phyloP scores from a whole-genome alignment of 2,888 invertebrate species.

The Ectemnius lituratus region DNA sequence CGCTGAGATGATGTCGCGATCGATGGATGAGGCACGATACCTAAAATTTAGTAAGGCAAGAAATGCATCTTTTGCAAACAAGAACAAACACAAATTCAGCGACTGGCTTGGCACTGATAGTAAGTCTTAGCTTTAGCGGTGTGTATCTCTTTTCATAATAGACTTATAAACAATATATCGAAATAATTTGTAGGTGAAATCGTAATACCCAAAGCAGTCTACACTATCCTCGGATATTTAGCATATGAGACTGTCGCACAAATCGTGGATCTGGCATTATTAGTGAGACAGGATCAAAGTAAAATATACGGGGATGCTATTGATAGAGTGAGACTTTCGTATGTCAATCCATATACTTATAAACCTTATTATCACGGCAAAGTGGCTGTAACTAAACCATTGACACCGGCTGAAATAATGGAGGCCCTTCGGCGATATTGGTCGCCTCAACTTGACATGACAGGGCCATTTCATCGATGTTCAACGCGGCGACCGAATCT shows the following conservation, averaged over 20 bases:
- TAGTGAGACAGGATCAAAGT: conserved; percentile 88
- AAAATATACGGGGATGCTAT: conserved; percentile 85
- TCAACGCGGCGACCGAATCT: conserved; percentile 69
- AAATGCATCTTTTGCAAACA: conserved; percentile 84
- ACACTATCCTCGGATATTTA: conserved; percentile 90
- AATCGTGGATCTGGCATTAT: conserved; percentile 89
- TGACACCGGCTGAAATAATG: conserved; percentile 89
- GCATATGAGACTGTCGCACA: conserved; percentile 95
- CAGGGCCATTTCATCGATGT: conserved; percentile 74
- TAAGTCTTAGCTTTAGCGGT: conserved; percentile 46
- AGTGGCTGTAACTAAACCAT: conserved; percentile 81
- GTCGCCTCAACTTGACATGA: conserved; percentile 80
- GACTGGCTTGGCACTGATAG: conserved; percentile 72
- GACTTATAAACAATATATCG: background rate
- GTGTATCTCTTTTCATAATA: background rate
- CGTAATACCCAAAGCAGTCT: conserved; percentile 82
- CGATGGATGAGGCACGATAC: conserved; percentile 81
- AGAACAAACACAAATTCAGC: conserved; percentile 77
- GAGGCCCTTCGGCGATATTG: conserved; percentile 89
- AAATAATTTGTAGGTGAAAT: conserved; percentile 77
- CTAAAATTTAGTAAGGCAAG: conserved; percentile 89
- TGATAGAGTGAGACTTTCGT: conserved; percentile 82
- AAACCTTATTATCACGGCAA: conserved; percentile 74
- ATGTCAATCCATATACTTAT: conserved; percentile 80
- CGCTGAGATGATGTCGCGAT: conserved; percentile 79